Base-by-base conservation (phyloP, 30 jellyfish, hydroid and myxozoan species). In the Aurelia aurita complex sp. Pacific region DNA sequence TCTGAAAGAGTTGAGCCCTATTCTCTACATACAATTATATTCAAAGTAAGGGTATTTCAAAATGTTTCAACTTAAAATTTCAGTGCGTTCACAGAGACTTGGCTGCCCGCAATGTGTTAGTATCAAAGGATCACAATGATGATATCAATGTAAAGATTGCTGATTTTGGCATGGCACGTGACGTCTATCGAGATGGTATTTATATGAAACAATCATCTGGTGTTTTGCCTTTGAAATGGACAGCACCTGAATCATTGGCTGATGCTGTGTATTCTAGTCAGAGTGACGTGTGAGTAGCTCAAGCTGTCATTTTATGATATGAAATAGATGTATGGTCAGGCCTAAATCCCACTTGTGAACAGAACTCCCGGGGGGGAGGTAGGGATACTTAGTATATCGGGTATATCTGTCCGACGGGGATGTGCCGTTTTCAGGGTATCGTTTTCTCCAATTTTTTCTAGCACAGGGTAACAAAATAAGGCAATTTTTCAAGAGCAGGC, bases 121-220 rank as follows among this genome's bases (percentile, higher is more conserved):
- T 92, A 0, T 73, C 91, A 1, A 68, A 76, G 50, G 93, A 84
- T 74, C 74, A 61, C 62, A 77, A 69, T 32, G 84, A 72, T 35
- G 88, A 86, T 55, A 81, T 40, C 74, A 71, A 69, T 16, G 63
- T 92, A 53, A 92, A 92, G 69, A 62, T 92, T 34, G 94, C 98
- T 38, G 98, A 92, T 64, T 92, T 92, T 64, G 98, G 98, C 55
- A 73, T 92, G 82, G 95, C 98, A 11, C 87, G 98, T 18, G 98
- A 92, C 80, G 72, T 92, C 23, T 81, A 81, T 33, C 59, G 76
- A 57, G 91, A 92, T 59, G 96, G 89, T 11, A 61, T 74, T n/a
- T 92, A 92, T 34, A 72, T 77, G 73, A 92, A 92, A 66, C 83
- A 76, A 18, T 78, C 98, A 14, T 57, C 85, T 1, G 96, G 97